Evolutionary conservation across 2,113 vertebrate genomes (phyloP), one percentile per base, ranked within the genome.

Genomic region (Nyctibius bracteatus): DNA sequence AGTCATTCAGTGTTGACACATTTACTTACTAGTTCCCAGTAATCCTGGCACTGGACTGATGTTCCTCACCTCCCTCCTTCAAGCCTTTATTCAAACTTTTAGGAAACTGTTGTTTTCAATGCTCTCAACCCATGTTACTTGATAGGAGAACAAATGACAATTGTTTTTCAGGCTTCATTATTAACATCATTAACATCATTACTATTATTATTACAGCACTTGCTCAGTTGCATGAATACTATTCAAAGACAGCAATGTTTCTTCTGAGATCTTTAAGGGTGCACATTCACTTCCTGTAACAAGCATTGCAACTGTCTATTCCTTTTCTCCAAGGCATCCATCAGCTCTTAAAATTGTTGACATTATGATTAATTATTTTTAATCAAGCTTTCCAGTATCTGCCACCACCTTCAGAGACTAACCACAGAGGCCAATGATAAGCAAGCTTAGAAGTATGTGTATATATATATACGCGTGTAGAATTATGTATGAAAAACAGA

Each of bases 401-500:
- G 66, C 65, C 70, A 90, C 27, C 39, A 61, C 57, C 23, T 75
- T 75, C 47, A 63, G 39, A 92, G 47, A 71, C 24, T 58, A 81
- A 79, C 8, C 23, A 61, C 24, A 51, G 37, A 85, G 13, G 39
- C 20, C 46, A 82, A 2, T 12, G 37, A 68, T 24, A 77, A 57
- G 11, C 27, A 86, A 89, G 52, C 30, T 88, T n/a, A 31, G 24
- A 81, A 65, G 5, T 27, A 37, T 6, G 4, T 74, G 13, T 44
- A 17, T 31, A n/a, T 28, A 37, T 28, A 37, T 3, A 74, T 0
- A 66, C 13, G 49, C 0, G 5, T 33, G 71, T 3, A 73, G 46
- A 89, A 49, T 22, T 55, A 43, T 14, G 9, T 12, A 6, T 57
- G 28, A 95, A 95, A 91, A 61, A 11, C 19, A 49, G n/a, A 63